These are phyloP conservation scores for Trachurus trachurus DNA, from an alignment of 2,797 vertebrate species.

Conservation along the genomic window DNA sequence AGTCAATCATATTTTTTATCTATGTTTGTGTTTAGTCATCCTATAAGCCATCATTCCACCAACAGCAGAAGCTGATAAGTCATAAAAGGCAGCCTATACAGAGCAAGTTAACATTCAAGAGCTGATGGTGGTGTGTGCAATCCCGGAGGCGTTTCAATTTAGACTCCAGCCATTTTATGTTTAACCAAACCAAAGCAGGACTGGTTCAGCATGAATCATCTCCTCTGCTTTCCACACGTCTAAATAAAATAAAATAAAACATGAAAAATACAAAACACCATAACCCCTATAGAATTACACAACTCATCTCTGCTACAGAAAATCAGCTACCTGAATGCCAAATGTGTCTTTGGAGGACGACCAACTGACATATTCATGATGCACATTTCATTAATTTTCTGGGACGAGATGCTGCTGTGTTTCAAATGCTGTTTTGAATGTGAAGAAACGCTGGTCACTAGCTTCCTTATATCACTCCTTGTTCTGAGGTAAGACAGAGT, in stretches of 20 bases:
- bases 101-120: conserved; percentile 71
- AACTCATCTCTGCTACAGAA: conserved; percentile 25
- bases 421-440: conserved; percentile 13
- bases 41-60: conserved; percentile 43
- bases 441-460: conserved; percentile 26
- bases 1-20: conserved; percentile 41
- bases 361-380: neutral
- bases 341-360: conserved; percentile 10
- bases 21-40: conserved; percentile 51
- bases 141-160: conserved; percentile 67
- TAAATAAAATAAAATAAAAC: conserved; percentile 7
- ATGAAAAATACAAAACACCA: conserved; percentile 3
- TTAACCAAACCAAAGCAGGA: conserved; percentile 54
- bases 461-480: conserved; percentile 51
- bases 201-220: conserved; percentile 59
- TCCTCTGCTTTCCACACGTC: conserved; percentile 34
- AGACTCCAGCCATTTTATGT: conserved; percentile 60
- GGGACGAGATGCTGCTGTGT: neutral
- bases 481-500: conserved; percentile 69
- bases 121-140: conserved; percentile 58
- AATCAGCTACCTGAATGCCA: conserved; percentile 21
- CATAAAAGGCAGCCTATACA: conserved; percentile 46
- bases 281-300: conserved; percentile 48
- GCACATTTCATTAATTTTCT: neutral
- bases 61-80: conserved; percentile 52